Evolutionary conservation across 2,113 vertebrate genomes (phyloP), one percentile per base, ranked within the genome.

Genomic region (Brienomyrus brachyistius): DNA sequence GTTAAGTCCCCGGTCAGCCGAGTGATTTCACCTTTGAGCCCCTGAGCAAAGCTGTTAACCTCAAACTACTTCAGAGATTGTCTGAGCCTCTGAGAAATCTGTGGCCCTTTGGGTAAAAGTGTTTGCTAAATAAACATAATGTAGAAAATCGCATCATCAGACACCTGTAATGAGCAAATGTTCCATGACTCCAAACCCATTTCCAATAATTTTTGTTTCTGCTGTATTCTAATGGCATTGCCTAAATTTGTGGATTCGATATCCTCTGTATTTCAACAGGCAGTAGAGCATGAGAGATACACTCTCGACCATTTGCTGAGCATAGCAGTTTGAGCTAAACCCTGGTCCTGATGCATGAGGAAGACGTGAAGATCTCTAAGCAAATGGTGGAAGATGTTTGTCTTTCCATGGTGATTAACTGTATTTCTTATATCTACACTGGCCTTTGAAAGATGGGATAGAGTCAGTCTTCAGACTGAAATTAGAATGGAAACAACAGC

Each of bases 271-370:
- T 52, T 87, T 87, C 51, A 35, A 87, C 17, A 19, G 15, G 7
- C 31, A 48, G 11, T 35, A 27, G 43, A 13, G 31, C 47, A 89
- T 52, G 8, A n/a, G 47, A 23, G 66, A 52, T 51, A 40, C 47
- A 52, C 17, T 21, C 47, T 52, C 21, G 43, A 27, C 31, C 47
- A 70, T 17, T 50, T 27, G 62, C 62, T 27, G 5, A 9, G 17
- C 88, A 74, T 47, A 88, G 88, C 66, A 50, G 88, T 66, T 88
- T 80, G 47, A 51, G 88, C 74, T 89, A 89, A 89, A 89, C 50
- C 50, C 88, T 50, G 51, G 40, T 83, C 19, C 50, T 52, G 48
- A 56, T 15, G 17, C 51, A 27, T 88, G 31, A 21, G 48, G 31
- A 52, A 31, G 3, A 31, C 5, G 88, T 21, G 70, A 7, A 48